Conservation (phyloP, 1,140 invertebrate species). For the Lordiphosa clarofinis region DNA sequence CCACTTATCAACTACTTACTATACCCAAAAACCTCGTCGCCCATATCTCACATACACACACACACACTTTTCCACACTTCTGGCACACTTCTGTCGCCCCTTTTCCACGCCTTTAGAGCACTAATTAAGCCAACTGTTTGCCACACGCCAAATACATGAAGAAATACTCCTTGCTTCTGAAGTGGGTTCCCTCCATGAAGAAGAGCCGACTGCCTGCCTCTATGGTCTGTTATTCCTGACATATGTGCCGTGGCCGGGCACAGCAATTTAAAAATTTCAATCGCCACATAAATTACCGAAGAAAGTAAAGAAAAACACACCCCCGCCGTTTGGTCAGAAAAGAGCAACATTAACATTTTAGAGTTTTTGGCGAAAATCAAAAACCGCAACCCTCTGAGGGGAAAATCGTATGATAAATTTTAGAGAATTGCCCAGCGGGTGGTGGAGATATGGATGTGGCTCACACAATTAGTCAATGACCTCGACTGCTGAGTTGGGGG, state of each 20-base stretch:
- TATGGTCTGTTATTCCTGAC: slow-evolving; percentile 22
- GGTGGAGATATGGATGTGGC: slow-evolving; percentile 34
- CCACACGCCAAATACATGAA: slow-evolving; percentile 14
- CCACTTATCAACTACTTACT: background rate
- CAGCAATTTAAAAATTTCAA: slow-evolving; percentile 42
- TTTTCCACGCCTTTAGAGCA: slow-evolving; percentile 33
- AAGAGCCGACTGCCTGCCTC: background rate
- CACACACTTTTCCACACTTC: slow-evolving; percentile 19
- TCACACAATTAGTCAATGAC: slow-evolving; percentile 74
- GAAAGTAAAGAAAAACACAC: slow-evolving; percentile 23
- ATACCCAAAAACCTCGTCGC: slow-evolving; percentile 7
- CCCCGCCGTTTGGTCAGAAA: slow-evolving; percentile 38
- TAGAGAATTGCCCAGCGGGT: slow-evolving; percentile 44
- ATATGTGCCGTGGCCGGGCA: slow-evolving; percentile 43
- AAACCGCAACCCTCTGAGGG: slow-evolving; percentile 44
- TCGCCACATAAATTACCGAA: slow-evolving; percentile 70
- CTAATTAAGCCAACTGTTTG: slow-evolving; percentile 60
- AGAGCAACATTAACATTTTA: slow-evolving; percentile 54
- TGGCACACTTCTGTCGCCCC: slow-evolving; percentile 54
- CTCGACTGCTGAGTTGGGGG: slow-evolving; percentile 47
- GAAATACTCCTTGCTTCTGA: slow-evolving; percentile 15
- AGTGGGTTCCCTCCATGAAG: slow-evolving; percentile 22
- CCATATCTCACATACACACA: background rate
- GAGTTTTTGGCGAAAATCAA: slow-evolving; percentile 52
- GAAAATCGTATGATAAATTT: slow-evolving; percentile 27